Conservation (phyloP, 2,888 invertebrate species). For the Petrolisthes cinctipes region DNA sequence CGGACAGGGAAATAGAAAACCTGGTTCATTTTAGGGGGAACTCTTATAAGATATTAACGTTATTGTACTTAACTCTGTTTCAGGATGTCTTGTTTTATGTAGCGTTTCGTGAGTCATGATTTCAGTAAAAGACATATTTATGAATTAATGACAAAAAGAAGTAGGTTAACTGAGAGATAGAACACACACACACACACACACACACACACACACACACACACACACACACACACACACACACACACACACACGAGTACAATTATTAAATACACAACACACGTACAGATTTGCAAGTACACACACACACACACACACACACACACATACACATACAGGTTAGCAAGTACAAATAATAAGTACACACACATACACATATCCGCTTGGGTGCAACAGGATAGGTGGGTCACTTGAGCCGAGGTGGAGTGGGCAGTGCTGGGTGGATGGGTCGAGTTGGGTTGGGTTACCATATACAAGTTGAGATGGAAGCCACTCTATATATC, state of each 20-base stretch:
- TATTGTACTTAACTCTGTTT: too few relatives aligned
- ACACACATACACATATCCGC: background rate
- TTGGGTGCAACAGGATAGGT: background rate
- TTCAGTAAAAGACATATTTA: background rate
- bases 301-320: background rate
- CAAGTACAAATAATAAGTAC: background rate
- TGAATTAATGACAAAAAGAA: background rate
- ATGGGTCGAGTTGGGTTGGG: background rate
- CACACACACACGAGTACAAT: constrained; percentile 5
- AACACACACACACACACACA: constrained; percentile 24
- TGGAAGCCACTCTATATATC: background rate
- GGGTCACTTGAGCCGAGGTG: background rate
- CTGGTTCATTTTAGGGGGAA: too few relatives aligned
- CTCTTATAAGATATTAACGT: too few relatives aligned
- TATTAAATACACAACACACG: too few relatives aligned
- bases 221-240: constrained; percentile 5
- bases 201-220: constrained; percentile 31
- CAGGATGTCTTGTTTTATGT: too few relatives aligned
- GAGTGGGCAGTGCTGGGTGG: background rate
- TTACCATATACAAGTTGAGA: background rate
- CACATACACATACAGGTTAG: background rate
- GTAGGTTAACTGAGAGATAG: background rate
- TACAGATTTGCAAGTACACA: background rate
- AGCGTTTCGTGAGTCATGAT: background rate
- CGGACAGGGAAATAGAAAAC: too few relatives aligned